phyloP scores from a whole-genome alignment of 2,888 invertebrate species.

The Lamellibrachia columna region DNA sequence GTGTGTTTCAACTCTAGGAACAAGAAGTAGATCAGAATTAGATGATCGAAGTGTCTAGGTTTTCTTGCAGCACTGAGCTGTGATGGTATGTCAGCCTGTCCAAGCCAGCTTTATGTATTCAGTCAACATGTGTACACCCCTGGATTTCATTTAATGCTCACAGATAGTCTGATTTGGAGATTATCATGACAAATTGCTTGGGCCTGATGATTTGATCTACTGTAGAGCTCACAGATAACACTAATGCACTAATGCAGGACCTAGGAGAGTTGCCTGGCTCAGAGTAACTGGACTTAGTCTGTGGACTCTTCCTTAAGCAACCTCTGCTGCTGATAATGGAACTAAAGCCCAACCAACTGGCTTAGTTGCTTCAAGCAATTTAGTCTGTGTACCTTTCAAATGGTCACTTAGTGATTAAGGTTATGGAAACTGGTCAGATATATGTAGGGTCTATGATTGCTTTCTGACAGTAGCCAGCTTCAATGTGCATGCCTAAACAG shows the following conservation, averaged over 20 bases:
- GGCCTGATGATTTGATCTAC: not conserved
- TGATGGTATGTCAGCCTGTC: not conserved
- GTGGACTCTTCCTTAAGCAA: not conserved
- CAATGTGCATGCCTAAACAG: no score
- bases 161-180: slow-evolving; percentile 12
- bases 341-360: not conserved
- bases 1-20: no score
- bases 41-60: no score
- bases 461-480: not conserved
- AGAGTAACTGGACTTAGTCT: not conserved
- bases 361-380: not conserved
- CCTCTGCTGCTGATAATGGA: not conserved
- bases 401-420: not conserved
- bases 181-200: not conserved
- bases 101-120: not conserved
- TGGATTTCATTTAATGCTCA: not conserved
- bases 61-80: not conserved
- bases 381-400: not conserved
- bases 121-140: not conserved
- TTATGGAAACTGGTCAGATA: not conserved
- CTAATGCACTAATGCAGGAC: not conserved
- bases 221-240: not conserved
- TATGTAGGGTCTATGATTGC: not conserved
- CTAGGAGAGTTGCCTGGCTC: not conserved
- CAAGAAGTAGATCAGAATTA: no score